A percentile compares a stretch with the other conserved stretches of the same genome.
Evolutionary conservation across 2,888 invertebrate species (phyloP).

Genomic region (Mythimna lalbum): DNA sequence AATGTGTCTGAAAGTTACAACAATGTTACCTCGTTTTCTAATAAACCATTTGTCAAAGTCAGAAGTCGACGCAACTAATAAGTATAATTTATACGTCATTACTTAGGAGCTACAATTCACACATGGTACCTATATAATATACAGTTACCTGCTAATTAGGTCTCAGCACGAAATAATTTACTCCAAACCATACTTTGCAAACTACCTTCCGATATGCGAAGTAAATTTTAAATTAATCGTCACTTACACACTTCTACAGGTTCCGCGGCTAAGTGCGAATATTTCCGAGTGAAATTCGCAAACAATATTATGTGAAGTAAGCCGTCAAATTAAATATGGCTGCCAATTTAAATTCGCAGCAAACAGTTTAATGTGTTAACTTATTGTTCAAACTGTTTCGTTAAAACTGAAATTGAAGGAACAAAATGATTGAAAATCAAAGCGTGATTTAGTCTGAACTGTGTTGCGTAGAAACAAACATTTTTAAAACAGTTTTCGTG

Average conservation of each 20-base stretch:
- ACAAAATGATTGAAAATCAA: constrained; percentile 7
- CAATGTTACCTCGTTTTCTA: neutral
- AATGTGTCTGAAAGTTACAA: neutral
- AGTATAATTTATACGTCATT: constrained; percentile 24
- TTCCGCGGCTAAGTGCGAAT: constrained; percentile 31
- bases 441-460: neutral
- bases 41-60: constrained; percentile 29
- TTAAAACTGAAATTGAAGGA: neutral
- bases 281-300: constrained; percentile 25
- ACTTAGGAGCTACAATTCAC: constrained; percentile 31
- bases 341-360: constrained; percentile 26
- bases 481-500: neutral
- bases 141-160: constrained; percentile 43
- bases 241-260: constrained; percentile 14
- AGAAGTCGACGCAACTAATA: neutral
- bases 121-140: constrained; percentile 38
- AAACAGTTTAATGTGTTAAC: constrained; percentile 24
- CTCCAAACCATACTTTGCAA: constrained; percentile 30
- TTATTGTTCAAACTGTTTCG: constrained; percentile 26
- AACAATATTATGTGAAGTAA: constrained; percentile 30
- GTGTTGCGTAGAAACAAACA: neutral
- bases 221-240: constrained; percentile 49
- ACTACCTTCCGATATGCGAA: constrained; percentile 41
- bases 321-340: constrained; percentile 33
- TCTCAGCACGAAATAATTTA: constrained; percentile 40